Percentiles rank a stretch among this genome's conserved stretches.
phyloP scores from a whole-genome alignment of 1,140 invertebrate genomes.

The Littorina saxatilis region DNA sequence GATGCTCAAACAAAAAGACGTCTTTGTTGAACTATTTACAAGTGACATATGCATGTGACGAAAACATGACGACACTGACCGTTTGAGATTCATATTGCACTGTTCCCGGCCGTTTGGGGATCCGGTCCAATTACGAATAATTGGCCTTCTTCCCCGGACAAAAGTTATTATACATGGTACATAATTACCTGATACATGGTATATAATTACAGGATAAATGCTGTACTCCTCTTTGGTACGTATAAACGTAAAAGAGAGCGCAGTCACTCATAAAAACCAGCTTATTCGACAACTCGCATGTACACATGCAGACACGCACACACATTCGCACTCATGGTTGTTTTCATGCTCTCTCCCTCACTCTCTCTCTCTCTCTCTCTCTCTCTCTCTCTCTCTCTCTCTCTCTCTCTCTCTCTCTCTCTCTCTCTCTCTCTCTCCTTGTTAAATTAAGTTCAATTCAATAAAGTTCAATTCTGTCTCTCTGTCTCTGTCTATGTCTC shows the following conservation, averaged over 20 bases:
- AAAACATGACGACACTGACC: not conserved
- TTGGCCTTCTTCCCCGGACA: not conserved
- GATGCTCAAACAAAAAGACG: too few relatives aligned
- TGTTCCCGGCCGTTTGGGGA: not conserved
- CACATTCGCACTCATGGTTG: not conserved
- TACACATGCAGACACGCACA: slow-evolving; percentile 10
- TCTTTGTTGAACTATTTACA: too few relatives aligned
- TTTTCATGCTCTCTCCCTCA: not conserved
- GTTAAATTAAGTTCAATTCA: too few relatives aligned
- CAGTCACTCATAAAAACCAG: too few relatives aligned
- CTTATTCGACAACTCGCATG: too few relatives aligned
- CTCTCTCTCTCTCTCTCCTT: not conserved
- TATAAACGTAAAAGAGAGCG: too few relatives aligned
- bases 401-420: not conserved
- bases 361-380: not conserved
- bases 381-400: not conserved
- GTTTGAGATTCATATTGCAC: slow-evolving; percentile 29
- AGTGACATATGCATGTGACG: not conserved
- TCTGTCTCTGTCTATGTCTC: too few relatives aligned
- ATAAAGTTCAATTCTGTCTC: too few relatives aligned
- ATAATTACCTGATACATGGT: not conserved
- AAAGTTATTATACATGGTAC: not conserved
- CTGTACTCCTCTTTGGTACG: too few relatives aligned
- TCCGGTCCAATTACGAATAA: not conserved
- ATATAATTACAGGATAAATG: too few relatives aligned